Percentiles rank a stretch among this genome's conserved stretches.
These are phyloP conservation scores for Flexamia atlantica DNA, from an alignment of 2,888 invertebrate species.

Conservation along the genomic window DNA sequence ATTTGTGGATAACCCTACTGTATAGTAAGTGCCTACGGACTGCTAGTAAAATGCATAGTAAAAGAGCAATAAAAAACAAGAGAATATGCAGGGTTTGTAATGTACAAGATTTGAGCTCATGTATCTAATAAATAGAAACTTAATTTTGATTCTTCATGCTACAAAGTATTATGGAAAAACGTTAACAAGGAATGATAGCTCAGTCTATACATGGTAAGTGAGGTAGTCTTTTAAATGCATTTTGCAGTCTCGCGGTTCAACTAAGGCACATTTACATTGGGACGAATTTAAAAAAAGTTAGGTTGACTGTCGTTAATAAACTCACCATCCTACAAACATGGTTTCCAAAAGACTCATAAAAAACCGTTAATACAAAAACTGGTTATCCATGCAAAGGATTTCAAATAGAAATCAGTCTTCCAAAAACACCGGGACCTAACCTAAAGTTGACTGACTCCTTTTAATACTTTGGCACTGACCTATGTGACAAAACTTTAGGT, in stretches of 20 bases:
- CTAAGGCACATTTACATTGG: conserved; percentile 17
- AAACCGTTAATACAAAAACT: too few species aligned
- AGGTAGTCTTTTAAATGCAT: conserved; percentile 46
- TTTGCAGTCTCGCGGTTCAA: not conserved
- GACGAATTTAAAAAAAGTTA: too few species aligned
- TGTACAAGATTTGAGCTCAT: not conserved
- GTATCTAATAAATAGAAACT: not conserved
- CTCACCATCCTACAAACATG: too few species aligned
- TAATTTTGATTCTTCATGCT: not conserved
- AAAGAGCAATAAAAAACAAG: not conserved
- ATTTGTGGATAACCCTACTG: too few species aligned
- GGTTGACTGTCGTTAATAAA: too few species aligned
- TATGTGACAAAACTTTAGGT: not conserved
- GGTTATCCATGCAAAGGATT: too few species aligned
- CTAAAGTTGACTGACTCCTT: not conserved
- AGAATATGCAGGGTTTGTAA: not conserved
- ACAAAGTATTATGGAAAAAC: not conserved
- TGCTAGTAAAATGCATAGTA: not conserved
- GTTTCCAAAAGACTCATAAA: too few species aligned
- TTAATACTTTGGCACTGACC: conserved; percentile 28
- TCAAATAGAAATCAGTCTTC: not conserved
- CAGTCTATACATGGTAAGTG: conserved; percentile 4
- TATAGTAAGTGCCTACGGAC: too few species aligned
- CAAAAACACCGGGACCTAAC: not conserved
- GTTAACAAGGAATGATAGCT: conserved; percentile 2